Evolutionary conservation across 2,113 vertebrate species (phyloP), one percentile per base, ranked within the genome.

Genomic region (Ciconia stormi): DNA sequence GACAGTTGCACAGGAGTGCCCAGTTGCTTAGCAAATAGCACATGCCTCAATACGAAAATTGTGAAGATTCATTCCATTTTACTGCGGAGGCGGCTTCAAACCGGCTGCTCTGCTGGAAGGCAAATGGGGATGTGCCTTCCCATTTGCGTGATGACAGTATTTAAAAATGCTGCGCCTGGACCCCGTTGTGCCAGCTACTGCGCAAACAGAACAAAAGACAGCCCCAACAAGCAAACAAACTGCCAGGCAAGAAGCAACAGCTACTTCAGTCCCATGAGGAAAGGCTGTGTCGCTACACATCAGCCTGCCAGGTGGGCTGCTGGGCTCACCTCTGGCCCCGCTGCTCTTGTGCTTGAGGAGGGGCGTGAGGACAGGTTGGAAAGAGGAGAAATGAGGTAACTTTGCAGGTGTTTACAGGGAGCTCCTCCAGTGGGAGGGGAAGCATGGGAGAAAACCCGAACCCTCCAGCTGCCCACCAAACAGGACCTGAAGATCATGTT

Each of bases 301-400:
- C 55, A 40, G 59, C 70, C 62, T 58, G 19, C 11, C 1, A 1
- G 6, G 10, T n/a, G 46, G 34, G 59, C 59, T 89, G 53, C 18
- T 1, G 1, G 21, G 34, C 40, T 90, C 2, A 0, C 29, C n/a
- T 61, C 49, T 2, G 6, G 18, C 44, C 50, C 61, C 2, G 1
- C 11, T 11, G 4, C 69, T 50, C 22, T 56, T 30, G 7, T 6
- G 4, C 34, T 58, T 4, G 2, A 42, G 19, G 30, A 90, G 21
- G 40, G 8, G 1, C 0, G 0, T 42, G 56, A 76, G 32, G 34
- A 25, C 13, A 84, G 40, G 32, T 2, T 56, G 61, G 61, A 79
- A 92, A 74, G 27, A 52, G 9, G 3, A 72, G 10, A 84, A 74
- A 74, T 16, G 8, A 78, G 21, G 13, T n/a, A 44, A 18, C 25